Evolutionary conservation across 2,888 invertebrate genomes (phyloP), one percentile per base, ranked within the genome.

Genomic region (Cheilosia soror): DNA sequence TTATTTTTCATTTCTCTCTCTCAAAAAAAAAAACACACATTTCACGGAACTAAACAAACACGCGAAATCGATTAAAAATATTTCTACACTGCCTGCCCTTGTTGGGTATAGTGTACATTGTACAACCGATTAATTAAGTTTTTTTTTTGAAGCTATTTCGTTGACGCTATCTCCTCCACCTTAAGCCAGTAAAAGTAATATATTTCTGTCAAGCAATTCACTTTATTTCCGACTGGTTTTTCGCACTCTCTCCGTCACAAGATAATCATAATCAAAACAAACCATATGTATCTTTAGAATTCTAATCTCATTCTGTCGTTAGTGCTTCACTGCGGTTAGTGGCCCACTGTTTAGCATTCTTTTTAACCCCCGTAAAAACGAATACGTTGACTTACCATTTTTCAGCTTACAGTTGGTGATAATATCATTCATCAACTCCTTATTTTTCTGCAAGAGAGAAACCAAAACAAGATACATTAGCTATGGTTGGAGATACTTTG

Each of bases 391-490:
- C 94, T 94, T 91, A 95, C 95, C 95, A 92, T 95, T 95, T 93
- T 95, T 95, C 86, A 95, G 91, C 92, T 95, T 95, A 90, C 94
- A 94, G 90, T 93, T 95, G 84, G 94, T 93, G 65, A 95, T 93
- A 88, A 96, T 93, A 89, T 95, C 95, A 91, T 95, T 95, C 95
- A 96, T 95, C 89, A 95, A 93, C 91, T 95, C 95, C 91, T 95
- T 95, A 92, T 96, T 96, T 93, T 95, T 95, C 96, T 96, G 95
- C 84, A 95, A 95, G 90, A 15, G 53, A 71, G 53, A 31, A 11
- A 15, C 73, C 66, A 58, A 31, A 6, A n/a, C 72, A 65, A 57
- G 55, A 60, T 42, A 31, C 13, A 66, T 84, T 25, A 49, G 15
- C 13, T 11, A 20, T 13, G 1, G 27, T 27, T 2, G 4, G 5